Percentiles rank a stretch among this genome's conserved stretches.
phyloP scores from a whole-genome alignment of 2,113 vertebrate species.

The Craseonycteris thonglongyai region DNA sequence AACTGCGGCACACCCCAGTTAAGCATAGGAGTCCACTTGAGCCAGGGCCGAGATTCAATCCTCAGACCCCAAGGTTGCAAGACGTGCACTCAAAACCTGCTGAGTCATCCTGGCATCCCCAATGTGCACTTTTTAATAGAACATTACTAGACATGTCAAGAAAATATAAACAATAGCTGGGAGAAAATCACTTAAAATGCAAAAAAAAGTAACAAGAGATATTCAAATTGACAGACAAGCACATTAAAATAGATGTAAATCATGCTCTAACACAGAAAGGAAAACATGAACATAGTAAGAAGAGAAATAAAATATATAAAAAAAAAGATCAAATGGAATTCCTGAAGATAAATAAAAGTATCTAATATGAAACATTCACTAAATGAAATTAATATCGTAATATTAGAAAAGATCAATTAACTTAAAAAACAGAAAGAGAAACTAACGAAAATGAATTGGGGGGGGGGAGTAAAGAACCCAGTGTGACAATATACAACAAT shows the following conservation, averaged over 20 bases:
- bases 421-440: neutral
- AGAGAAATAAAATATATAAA: neutral
- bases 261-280: neutral
- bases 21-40: too few relatives aligned
- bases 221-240: neutral
- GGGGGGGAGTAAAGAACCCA: neutral
- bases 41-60: too few relatives aligned
- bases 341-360: neutral
- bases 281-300: neutral
- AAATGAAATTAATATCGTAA: neutral
- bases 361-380: neutral
- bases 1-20: too few relatives aligned
- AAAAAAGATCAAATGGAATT: neutral
- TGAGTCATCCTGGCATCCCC: too few relatives aligned
- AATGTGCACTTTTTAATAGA: neutral
- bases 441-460: neutral
- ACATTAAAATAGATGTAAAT: neutral
- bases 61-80: too few relatives aligned
- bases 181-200: neutral
- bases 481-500: neutral
- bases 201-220: neutral
- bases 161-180: neutral
- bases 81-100: too few relatives aligned
- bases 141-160: neutral
- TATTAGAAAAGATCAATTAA: neutral